Base-by-base conservation (phyloP, 2,797 vertebrate species). In the Lemur catta region DNA sequence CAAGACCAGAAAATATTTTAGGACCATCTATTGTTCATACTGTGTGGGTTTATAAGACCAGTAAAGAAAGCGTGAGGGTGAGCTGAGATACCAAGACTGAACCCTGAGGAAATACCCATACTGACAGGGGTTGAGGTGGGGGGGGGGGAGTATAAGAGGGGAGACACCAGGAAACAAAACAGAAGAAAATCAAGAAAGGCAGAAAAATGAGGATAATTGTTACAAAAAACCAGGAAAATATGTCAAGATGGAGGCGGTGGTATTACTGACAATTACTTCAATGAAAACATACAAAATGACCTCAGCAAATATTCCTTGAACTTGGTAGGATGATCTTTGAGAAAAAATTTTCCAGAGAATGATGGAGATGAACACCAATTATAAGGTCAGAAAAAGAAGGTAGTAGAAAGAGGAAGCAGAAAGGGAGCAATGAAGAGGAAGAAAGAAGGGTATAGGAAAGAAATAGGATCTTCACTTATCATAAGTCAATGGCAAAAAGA, bases 281-380 rank as follows among this genome's bases (percentile, higher is more conserved):
- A 24, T 85, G 18, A 91, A 93, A 93, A 96, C 52, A 74, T 57
- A 92, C 26, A 94, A 96, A 89, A 88, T 43, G 55, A 75, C 35
- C 18, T 93, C 91, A 95, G 65, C 28, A 93, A 90, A 91, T 59
- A 94, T 7, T 80, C 41, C 89, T 78, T 71, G 24, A 78, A 57
- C 6, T 46, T 92, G 76, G 35, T 33, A 97, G 48, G n/a, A 55
- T 90, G 57, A 79, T 63, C 28, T 91, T 91, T 57, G 57, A 71
- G 67, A 65, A 59, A 80, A 80, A 91, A 71, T 4, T 75, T 12
- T 80, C 59, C 52, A 26, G 30, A 75, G 8, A 96, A 89, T 69
- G 76, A 79, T 2, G 72, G 35, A 43, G 92, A 85, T 24, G 7
- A 74, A 84, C 8, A 80, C 57, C 24, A 92, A 89, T 28, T 85